Base-by-base conservation (phyloP, 2,888 invertebrate genomes). In the Hipparchia semele region DNA sequence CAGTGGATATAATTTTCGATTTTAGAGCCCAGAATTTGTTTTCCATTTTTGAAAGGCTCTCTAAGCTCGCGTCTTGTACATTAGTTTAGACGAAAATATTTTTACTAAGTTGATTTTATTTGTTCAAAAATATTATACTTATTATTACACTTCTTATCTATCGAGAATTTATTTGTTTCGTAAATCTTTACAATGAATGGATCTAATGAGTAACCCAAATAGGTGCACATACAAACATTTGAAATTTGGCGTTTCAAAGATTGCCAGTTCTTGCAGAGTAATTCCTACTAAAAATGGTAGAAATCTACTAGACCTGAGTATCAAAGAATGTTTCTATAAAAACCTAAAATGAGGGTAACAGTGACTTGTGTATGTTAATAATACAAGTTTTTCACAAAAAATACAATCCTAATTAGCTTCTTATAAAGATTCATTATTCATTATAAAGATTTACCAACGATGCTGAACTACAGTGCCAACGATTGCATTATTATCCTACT, bases 51-150 rank as follows among this genome's bases (percentile, higher is more conserved):
- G 53, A 65, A 64, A 65, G 65, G 65, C 65, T 65, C 65, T 77
- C 85, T 89, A 90, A 89, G 90, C 89, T 90, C 89, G 80, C 79
- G 73, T 85, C 81, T 89, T 90, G 87, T 88, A 89, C 86, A 80
- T 82, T 39, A 76, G 69, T 76, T 76, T 67, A 69, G 81, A 82
- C 77, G 81, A 83, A 81, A 83, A 81, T 82, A 83, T 68, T 46
- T 68, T 71, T 60, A 10, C 6, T 72, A 53, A 6, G 3, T 23
- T 64, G 9, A 23, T 53, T 65, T 53, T n/a, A 49, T 62, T 62
- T 7, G 13, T 65, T 65, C 65, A 65, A 53, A 65, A 65, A 65
- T 65, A 65, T 65, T 13, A 65, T 53, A n/a, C 1, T 49, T 60
- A 53, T 65, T 53, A 65, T 65, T 65, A 65, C 23, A 64, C 23